Evolutionary conservation across 2,113 vertebrate species (phyloP), one percentile per base, ranked within the genome.

Genomic region (Thamnaconus septentrionalis): DNA sequence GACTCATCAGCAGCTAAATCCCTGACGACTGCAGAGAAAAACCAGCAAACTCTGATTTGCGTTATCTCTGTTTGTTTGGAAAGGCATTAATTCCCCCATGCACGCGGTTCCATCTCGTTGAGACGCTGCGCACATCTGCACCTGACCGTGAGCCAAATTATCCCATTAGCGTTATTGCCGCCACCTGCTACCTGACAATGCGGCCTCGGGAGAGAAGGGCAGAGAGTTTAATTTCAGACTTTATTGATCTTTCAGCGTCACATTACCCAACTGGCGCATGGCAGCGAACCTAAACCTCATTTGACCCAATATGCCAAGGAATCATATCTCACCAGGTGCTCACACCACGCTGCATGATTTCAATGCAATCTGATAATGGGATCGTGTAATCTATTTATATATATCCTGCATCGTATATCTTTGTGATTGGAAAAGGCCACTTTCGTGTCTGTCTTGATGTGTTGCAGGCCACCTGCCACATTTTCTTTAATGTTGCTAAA

Each of bases 131-230:
- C 70, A 76, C 65, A 84, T 81, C 64, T 70, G 41, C 66, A 68
- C 54, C 50, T 70, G 75, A 83, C 73, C 67, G 77, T 80, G 73
- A 88, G 79, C 82, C 80, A 87, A 63, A 85, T 82, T 51, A 78
- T 84, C 70, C 77, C 89, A 90, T 93, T 91, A 91, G 73, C 70
- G 46, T 85, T 91, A 91, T 90, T 91, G 81, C 85, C 79, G 87
- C 76, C 73, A 88, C 8, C 12, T 72, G 79, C 83, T 76, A 90
- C 82, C 65, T 57, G 82, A 88, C 87, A 66, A 87, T 68, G 62
- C 1, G 59, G 47, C 43, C 63, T 74, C 58, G 57, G 44, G 60
- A 31, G 52, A 11, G 43, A 73, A 75, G 79, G 70, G 74, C 66
- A 85, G 53, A 61, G 61, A 31, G 18, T 31, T 31, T 31, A 31